Base-by-base conservation (phyloP, 2,113 vertebrate genomes). In the Malurus cyaneus region DNA sequence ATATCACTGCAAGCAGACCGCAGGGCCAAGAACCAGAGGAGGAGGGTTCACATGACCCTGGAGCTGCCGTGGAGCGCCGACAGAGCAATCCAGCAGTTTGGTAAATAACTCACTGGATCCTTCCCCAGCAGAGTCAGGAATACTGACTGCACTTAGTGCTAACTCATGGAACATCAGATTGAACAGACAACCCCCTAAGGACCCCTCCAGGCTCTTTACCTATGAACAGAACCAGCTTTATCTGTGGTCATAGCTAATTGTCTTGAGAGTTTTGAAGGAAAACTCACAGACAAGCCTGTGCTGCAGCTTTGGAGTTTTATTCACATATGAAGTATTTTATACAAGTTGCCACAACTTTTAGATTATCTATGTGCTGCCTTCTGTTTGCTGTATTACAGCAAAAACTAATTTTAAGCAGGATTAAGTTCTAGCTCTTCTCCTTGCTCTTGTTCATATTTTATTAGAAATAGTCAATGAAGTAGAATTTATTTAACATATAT, bases 1-100 rank as follows among this genome's bases (percentile, higher is more conserved):
- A 99, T 99, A 69, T 99, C 99, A 2, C 93, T 99, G 94, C 99
- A 99, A 97, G 99, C 99, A 17, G 99, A 99, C 82, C 98, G 99
- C 2, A 98, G 99, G 72, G 99, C 99, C 73, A 99, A 99, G 97
- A 99, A 99, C 95, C 99, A 99, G 97, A 97, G 99, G 34, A 95
- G 99, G 72, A 98, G 99, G 88, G 99, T 99, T 29, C 99, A 99
- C 94, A 99, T 99, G 99, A 99, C 99, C 5, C 94, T 99, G 79
- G 99, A 99, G 96, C 95, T 99, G 93, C 99, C 99, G 0, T 99
- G 99, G 99, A 99, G 99, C 5, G 99, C 99, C 0, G 99, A 99
- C 84, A 97, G 99, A 96, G 99, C 99, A 1, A 99, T 99, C 89
- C 99, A 99, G 93, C 99, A 99, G 88, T 99, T 99, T 52, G 99